phyloP scores from a whole-genome alignment of 1,140 invertebrate species.

The Caenorhabditis brenneri region DNA sequence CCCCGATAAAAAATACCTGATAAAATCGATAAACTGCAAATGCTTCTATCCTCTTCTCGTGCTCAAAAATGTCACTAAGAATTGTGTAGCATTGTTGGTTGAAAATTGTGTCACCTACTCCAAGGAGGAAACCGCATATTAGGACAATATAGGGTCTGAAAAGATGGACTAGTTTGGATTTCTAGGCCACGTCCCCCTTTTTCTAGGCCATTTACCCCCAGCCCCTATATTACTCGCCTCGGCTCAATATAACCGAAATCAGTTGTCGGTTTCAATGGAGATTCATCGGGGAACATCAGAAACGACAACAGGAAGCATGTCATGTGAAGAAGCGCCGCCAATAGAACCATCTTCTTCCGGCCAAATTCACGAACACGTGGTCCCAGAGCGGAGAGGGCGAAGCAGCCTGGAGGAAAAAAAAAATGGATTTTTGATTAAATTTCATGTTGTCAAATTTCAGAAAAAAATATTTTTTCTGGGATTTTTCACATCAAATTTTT shows the following conservation, averaged over 20 bases:
- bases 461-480: no score
- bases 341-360: conserved; percentile 17
- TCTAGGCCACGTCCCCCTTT: neutral
- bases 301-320: conserved; percentile 35
- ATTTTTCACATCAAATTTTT: no score
- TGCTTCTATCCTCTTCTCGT: conserved; percentile 1
- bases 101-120: conserved; percentile 17
- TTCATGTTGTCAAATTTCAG: no score
- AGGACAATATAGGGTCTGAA: neutral
- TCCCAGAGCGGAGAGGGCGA: neutral
- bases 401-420: neutral
- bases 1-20: neutral
- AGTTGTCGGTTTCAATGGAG: neutral
- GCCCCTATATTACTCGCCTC: neutral
- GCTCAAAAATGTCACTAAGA: conserved; percentile 19
- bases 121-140: neutral
- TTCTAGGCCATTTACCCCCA: no score
- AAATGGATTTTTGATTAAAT: no score
- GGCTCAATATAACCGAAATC: neutral
- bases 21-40: conserved; percentile 31
- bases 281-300: conserved; percentile 22
- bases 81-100: conserved; percentile 30
- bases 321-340: conserved; percentile 9
- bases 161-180: neutral
- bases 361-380: conserved; percentile 3